phyloP scores from a whole-genome alignment of 2,888 invertebrate genomes.

The Campopleginae sp. region DNA sequence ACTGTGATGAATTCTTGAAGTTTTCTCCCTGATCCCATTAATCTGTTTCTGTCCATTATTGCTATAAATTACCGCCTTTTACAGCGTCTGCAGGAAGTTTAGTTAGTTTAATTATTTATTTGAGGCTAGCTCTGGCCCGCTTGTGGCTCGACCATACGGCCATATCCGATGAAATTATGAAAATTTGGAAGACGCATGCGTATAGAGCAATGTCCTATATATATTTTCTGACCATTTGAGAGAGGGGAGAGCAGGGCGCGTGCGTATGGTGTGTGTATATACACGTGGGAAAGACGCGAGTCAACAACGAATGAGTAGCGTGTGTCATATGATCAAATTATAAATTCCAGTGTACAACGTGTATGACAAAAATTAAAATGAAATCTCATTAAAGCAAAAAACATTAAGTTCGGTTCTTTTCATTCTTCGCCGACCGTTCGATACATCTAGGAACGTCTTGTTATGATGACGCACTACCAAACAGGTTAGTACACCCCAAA shows the following conservation, averaged over 20 bases:
- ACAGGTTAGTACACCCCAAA: not conserved
- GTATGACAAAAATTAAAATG: slow-evolving; percentile 12
- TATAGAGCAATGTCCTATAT: not conserved
- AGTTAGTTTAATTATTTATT: too few species aligned
- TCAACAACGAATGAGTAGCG: not conserved
- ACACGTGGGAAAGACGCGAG: not conserved
- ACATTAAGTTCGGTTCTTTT: not conserved
- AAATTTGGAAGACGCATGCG: slow-evolving; percentile 7
- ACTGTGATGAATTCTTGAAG: slow-evolving; percentile 54
- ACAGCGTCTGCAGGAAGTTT: not conserved
- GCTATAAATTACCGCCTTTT: not conserved
- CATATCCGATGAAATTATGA: not conserved
- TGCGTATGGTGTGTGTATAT: slow-evolving; percentile 11
- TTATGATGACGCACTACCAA: not conserved
- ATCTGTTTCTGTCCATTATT: not conserved
- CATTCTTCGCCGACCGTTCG: not conserved
- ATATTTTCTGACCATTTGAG: slow-evolving; percentile 4
- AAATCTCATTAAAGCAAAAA: not conserved
- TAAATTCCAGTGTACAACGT: not conserved
- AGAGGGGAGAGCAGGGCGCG: not conserved
- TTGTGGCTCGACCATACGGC: too few species aligned
- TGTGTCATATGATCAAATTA: not conserved
- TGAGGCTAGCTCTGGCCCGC: too few species aligned
- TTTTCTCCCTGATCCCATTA: not conserved
- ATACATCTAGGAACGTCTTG: not conserved